Conservation (phyloP, 2,888 invertebrate genomes). For the Lithophane ornitopus region DNA sequence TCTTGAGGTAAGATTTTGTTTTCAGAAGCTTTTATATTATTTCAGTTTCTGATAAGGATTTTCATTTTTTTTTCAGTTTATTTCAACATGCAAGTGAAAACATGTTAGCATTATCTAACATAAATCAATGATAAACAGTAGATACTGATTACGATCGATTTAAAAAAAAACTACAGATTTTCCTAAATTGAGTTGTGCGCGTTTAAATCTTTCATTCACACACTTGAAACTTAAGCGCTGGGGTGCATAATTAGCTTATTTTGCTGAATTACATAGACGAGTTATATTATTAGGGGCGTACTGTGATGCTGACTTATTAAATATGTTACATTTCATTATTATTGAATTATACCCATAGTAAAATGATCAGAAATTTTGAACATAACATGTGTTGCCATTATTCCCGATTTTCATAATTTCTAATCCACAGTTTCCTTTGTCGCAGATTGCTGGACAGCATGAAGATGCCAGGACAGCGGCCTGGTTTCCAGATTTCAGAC, state of each 20-base stretch:
- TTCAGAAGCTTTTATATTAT: background rate
- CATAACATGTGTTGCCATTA: background rate
- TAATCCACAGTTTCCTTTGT: constrained; percentile 58
- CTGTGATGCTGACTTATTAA: background rate
- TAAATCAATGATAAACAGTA: background rate
- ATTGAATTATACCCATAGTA: background rate
- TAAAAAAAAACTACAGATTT: background rate
- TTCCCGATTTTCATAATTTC: constrained; percentile 23
- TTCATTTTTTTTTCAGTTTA: background rate
- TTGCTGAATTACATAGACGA: background rate
- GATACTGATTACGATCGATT: too few relatives aligned
- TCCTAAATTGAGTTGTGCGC: constrained; percentile 37
- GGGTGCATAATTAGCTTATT: background rate
- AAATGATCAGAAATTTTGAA: background rate
- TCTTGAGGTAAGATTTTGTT: background rate
- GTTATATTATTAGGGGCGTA: background rate
- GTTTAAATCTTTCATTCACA: constrained; percentile 69
- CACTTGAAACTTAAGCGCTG: background rate
- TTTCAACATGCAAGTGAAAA: background rate
- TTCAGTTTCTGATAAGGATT: background rate
- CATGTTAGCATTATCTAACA: background rate
- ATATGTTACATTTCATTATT: background rate
- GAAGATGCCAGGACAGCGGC: constrained; percentile 94
- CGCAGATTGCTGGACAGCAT: constrained; percentile 95
- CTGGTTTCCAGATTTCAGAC: constrained; percentile 98